These are phyloP conservation scores for Acrossocheilus wenchowensis DNA, from an alignment of 2,797 vertebrate genomes.

Conservation along the genomic window DNA sequence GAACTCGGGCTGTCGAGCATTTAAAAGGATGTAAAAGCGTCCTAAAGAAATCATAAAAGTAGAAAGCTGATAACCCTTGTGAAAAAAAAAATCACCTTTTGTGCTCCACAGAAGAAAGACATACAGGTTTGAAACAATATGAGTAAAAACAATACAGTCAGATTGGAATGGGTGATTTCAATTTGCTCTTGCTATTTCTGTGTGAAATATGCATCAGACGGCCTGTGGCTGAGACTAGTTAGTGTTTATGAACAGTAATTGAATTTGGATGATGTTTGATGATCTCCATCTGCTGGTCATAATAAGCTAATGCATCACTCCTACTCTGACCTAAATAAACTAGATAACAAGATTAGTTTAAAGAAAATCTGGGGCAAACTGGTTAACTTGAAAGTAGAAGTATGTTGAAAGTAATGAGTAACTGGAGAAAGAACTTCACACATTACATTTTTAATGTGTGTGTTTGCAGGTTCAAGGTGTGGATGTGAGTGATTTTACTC, in stretches of 20 bases:
- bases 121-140: background rate
- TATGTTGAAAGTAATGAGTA: background rate
- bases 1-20: background rate
- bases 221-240: conserved; percentile 4
- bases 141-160: background rate
- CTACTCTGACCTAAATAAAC: conserved; percentile 17
- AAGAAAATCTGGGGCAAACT: conserved; percentile 13
- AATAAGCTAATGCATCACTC: conserved; percentile 9
- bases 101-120: background rate
- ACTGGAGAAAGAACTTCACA: conserved; percentile 19
- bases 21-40: background rate
- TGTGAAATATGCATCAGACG: background rate
- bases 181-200: background rate
- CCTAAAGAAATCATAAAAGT: too few species aligned
- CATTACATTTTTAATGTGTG: conserved; percentile 21
- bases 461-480: conserved; percentile 86
- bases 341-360: conserved; percentile 17
- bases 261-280: conserved; percentile 45
- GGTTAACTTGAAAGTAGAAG: background rate
- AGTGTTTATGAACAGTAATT: conserved; percentile 53
- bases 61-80: too few species aligned
- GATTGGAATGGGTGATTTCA: background rate
- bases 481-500: conserved; percentile 93
- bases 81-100: background rate
- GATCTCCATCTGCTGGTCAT: conserved; percentile 48